Evolutionary conservation across 1,140 invertebrate species (phyloP).

Genomic region (Drosophila willistoni): DNA sequence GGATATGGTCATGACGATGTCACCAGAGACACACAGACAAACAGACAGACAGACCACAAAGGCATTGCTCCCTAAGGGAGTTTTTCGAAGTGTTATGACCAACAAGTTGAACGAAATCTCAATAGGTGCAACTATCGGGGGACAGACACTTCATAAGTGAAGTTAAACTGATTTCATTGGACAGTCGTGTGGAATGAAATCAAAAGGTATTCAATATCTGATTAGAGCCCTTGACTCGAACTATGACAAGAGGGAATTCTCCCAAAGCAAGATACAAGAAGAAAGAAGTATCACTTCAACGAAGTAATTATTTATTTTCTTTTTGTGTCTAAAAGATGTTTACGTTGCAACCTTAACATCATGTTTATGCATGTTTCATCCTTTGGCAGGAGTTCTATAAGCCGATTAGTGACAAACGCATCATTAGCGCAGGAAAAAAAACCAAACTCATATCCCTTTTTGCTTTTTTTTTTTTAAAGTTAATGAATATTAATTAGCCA

Average conservation of each 20-base stretch:
- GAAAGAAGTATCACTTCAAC: no score
- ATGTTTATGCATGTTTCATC: not conserved
- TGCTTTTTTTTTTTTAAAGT: conserved; percentile 1
- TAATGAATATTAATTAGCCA: conserved; percentile 77
- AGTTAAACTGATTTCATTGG: no score
- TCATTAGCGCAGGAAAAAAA: conserved; percentile 31
- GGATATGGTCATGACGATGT: not conserved
- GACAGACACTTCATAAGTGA: not conserved
- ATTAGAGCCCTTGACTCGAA: no score
- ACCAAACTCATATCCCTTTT: not conserved
- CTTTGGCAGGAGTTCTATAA: conserved; percentile 19
- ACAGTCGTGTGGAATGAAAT: no score
- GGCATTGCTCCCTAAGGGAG: not conserved
- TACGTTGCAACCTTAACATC: not conserved
- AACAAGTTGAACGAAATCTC: not conserved
- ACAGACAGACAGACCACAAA: no score
- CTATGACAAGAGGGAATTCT: no score
- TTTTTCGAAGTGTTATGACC: not conserved
- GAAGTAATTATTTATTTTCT: no score
- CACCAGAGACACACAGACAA: not conserved
- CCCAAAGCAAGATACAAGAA: no score
- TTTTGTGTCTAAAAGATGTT: no score
- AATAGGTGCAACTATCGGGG: not conserved
- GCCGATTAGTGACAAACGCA: conserved; percentile 43
- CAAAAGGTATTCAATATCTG: no score